phyloP scores from a whole-genome alignment of 2,113 vertebrate species.

The Coregonus clupeaformis region DNA sequence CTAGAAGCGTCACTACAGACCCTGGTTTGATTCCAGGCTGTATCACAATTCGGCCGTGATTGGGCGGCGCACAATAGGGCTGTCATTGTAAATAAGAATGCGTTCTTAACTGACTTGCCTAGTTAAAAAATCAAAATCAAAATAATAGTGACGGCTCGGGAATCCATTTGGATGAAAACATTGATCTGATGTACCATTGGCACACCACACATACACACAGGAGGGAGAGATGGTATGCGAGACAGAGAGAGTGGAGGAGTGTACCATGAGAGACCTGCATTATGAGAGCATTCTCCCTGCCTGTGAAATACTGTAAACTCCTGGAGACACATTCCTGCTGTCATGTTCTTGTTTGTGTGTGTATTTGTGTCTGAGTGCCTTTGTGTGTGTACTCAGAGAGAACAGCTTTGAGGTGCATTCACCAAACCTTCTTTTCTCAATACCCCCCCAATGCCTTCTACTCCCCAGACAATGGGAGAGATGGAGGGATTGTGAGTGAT shows the following conservation, averaged over 20 bases:
- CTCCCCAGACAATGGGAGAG: not conserved
- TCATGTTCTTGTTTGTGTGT: not conserved
- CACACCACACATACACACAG: conserved; percentile 25
- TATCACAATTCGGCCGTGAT: no score
- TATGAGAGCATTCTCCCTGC: conserved; percentile 21
- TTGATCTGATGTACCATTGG: no score
- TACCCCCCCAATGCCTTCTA: not conserved
- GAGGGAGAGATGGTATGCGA: conserved; percentile 29
- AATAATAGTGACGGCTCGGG: no score
- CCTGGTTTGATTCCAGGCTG: no score
- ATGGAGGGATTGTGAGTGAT: conserved; percentile 8
- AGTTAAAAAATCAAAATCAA: no score
- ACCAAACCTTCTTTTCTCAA: not conserved
- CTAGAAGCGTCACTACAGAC: no score
- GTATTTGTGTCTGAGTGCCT: not conserved
- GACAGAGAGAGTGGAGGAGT: conserved; percentile 25
- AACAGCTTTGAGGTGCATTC: not conserved
- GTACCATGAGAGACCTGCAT: conserved; percentile 29
- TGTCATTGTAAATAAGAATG: no score
- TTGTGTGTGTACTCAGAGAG: not conserved
- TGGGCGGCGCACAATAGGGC: no score
- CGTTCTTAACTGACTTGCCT: no score
- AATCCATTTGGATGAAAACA: no score
- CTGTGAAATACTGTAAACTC: conserved; percentile 28
- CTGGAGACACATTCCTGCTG: conserved; percentile 14